Base-by-base conservation (phyloP, 2,797 vertebrate genomes). In the Halcyon smyrnensis region DNA sequence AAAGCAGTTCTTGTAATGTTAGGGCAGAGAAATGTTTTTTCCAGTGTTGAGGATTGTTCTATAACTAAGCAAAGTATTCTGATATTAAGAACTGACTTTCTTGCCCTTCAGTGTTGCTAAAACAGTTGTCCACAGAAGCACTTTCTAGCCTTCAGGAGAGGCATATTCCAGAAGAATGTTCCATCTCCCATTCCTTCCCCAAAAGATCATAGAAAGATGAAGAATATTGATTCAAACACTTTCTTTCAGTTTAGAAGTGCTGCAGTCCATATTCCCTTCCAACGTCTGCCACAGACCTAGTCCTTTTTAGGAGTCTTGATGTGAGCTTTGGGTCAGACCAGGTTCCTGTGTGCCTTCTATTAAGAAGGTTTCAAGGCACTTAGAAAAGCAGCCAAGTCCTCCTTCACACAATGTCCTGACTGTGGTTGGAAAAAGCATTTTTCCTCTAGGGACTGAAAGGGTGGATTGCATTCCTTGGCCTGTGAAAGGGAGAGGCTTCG, bases 391-490 rank as follows among this genome's bases (percentile, higher is more conserved):
- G 87, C 87, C 87, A 94, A 84, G 21, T 84, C 43, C 37, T 93
- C 54, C 83, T 93, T 95, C 70, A 90, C 77, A 82, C 21, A 73
- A 14, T 84, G 69, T 82, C 83, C 74, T 79, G 59, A 56, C 8
- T 12, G 8, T 84, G 54, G 63, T 8, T 78, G 83, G 51, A 93
- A 93, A 94, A 75, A 75, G 7, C 36, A 45, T 82, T 93, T 89
- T 88, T 92, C 70, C 88, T 95, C 90, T 86, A 94, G 92, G 83
- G 89, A 87, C 68, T 82, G 68, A 90, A 95, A 89, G 80, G 80
- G 88, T 84, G 90, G 88, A 89, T 95, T 94, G 83, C 88, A 90
- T 94, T 95, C 83, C 83, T 94, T 89, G 67, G 70, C 50, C 69
- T 59, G 34, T 65, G 59, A 45, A 93, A 93, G 80, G 88, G 80